These are phyloP conservation scores for Cardinalis cardinalis DNA, from an alignment of 2,113 vertebrate genomes.

Conservation along the genomic window DNA sequence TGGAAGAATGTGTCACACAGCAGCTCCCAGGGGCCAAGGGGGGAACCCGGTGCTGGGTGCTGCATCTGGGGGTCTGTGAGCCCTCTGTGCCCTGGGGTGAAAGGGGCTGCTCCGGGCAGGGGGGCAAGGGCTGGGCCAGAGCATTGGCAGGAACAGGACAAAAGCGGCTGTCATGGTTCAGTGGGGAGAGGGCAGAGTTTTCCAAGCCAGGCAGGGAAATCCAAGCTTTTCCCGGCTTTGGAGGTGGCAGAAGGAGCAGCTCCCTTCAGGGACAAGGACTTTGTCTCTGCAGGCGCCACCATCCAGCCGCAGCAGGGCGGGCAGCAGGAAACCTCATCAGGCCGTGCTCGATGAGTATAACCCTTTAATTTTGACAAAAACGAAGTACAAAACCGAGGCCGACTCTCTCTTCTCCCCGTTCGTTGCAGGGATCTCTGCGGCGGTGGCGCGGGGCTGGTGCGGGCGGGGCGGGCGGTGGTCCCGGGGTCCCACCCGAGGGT, in stretches of 20 bases:
- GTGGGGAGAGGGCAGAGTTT: background rate
- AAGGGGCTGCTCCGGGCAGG: rapidly evolving
- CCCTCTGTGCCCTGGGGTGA: background rate
- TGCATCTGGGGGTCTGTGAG: background rate
- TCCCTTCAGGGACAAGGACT: background rate
- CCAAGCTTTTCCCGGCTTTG: background rate
- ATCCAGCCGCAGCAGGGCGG: background rate
- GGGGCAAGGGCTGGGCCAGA: background rate
- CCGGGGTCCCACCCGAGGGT: background rate
- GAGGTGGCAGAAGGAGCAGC: background rate
- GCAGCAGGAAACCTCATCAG: background rate
- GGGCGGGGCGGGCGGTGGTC: background rate
- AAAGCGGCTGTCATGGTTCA: rapidly evolving
- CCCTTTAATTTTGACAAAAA: slow-evolving; percentile 56
- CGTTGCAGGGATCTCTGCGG: background rate
- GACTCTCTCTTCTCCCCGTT: background rate
- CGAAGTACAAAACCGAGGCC: slow-evolving; percentile 54
- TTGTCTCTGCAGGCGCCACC: background rate
- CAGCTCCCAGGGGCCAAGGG: background rate
- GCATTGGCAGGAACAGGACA: background rate
- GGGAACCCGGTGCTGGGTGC: background rate
- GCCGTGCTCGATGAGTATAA: background rate
- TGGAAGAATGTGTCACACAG: background rate
- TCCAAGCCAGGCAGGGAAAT: background rate
- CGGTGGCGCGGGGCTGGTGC: background rate